Evolutionary conservation across 2,797 vertebrate species (phyloP).

Genomic region (Eulemur coronatus): DNA sequence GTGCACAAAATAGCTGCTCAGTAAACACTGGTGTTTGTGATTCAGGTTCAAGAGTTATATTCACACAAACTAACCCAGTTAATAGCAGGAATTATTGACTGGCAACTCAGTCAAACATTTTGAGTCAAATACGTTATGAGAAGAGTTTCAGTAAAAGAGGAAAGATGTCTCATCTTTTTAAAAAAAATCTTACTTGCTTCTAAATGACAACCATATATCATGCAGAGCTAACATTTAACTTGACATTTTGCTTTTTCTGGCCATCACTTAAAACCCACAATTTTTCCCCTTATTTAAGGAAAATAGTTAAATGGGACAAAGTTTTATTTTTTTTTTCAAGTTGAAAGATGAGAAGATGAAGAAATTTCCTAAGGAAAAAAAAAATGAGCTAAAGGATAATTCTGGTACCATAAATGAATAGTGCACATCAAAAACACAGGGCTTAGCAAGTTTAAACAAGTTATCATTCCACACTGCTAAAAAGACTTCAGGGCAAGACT

Average conservation of each 20-base stretch:
- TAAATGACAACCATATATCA: slow-evolving; percentile 55
- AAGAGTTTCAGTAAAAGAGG: neutral
- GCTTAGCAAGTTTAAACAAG: slow-evolving; percentile 35
- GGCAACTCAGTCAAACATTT: neutral
- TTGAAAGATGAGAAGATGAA: slow-evolving; percentile 63
- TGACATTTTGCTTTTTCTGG: slow-evolving; percentile 61
- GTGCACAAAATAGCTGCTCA: neutral
- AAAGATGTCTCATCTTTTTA: neutral
- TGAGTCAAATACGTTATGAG: neutral
- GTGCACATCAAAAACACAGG: neutral
- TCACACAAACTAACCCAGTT: slow-evolving; percentile 15
- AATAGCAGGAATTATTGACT: neutral
- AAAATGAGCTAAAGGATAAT: slow-evolving; percentile 47
- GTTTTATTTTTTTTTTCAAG: neutral
- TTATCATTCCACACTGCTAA: neutral
- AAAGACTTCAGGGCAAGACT: slow-evolving; percentile 10
- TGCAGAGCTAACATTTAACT: slow-evolving; percentile 46
- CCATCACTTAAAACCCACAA: slow-evolving; percentile 49
- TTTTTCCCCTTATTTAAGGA: slow-evolving; percentile 28
- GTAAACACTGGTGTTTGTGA: neutral
- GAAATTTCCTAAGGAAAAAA: slow-evolving; percentile 4
- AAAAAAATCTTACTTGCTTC: slow-evolving; percentile 5
- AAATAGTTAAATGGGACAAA: slow-evolving; percentile 45
- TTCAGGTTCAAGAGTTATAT: neutral
- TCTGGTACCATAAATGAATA: slow-evolving; percentile 18